Conservation (phyloP, 2,113 vertebrate genomes). For the Thryonomys swinderianus region DNA sequence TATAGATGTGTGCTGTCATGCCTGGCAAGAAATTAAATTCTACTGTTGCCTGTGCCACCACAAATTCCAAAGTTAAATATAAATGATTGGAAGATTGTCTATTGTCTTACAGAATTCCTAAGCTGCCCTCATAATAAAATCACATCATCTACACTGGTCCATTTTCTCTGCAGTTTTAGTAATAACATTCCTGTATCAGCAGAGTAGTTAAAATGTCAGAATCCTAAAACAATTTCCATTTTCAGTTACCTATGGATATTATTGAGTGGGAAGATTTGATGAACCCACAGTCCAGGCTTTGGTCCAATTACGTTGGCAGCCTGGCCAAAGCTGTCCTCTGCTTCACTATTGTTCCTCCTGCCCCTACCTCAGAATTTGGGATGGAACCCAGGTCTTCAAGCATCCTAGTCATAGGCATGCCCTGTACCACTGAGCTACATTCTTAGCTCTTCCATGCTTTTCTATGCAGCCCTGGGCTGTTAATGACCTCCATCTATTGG, state of each 20-base stretch:
- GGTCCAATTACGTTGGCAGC: neutral
- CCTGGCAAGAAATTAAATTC: neutral
- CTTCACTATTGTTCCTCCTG: neutral
- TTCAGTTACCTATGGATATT: conserved; percentile 34
- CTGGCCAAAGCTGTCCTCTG: neutral
- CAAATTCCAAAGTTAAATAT: conserved; percentile 33
- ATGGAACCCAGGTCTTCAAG: neutral
- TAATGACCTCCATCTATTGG: conserved; percentile 13
- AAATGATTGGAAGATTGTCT: neutral
- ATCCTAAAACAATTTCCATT: conserved; percentile 26
- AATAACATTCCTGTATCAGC: neutral
- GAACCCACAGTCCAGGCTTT: neutral
- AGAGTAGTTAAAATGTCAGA: neutral
- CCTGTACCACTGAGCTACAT: neutral
- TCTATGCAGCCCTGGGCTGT: neutral
- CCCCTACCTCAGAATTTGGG: neutral
- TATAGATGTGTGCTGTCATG: neutral
- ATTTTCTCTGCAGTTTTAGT: conserved; percentile 30
- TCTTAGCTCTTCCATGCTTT: neutral
- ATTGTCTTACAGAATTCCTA: neutral
- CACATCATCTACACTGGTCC: neutral
- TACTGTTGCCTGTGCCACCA: neutral
- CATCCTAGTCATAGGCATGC: neutral
- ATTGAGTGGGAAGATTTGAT: neutral
- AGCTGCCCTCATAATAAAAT: neutral